phyloP scores from a whole-genome alignment of 30 jellyfish, hydroid and myxozoan genomes.

The Hydractinia echinata region DNA sequence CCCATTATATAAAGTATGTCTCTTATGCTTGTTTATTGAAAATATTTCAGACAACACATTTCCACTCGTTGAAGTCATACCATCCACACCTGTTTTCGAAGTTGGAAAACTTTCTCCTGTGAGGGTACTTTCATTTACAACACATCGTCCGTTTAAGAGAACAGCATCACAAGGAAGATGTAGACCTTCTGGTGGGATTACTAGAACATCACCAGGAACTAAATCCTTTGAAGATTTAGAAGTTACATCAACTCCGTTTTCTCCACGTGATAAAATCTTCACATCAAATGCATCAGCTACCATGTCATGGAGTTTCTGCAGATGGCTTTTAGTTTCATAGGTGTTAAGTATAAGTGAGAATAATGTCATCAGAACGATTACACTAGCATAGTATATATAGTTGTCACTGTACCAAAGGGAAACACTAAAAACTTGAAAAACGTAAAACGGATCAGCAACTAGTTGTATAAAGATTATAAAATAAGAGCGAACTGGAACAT shows the following conservation, averaged over 20 bases:
- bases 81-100: slow-evolving; percentile 26
- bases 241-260: not conserved
- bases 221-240: slow-evolving; percentile 31
- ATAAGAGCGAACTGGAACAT: slow-evolving; percentile 31
- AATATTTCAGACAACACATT: not conserved
- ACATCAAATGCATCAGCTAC: slow-evolving; percentile 17
- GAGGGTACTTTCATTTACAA: slow-evolving; percentile 41
- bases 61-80: not conserved
- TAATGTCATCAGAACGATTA: slow-evolving; percentile 29
- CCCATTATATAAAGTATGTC: slow-evolving; percentile 39
- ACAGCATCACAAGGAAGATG: slow-evolving; percentile 40
- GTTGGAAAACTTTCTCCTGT: slow-evolving; percentile 52
- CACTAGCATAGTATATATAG: slow-evolving; percentile 36
- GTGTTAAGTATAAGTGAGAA: slow-evolving; percentile 20
- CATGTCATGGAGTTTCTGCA: slow-evolving; percentile 30
- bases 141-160: slow-evolving; percentile 33
- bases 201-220: slow-evolving; percentile 52
- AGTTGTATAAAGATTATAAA: slow-evolving; percentile 10
- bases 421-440: slow-evolving; percentile 41
- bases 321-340: slow-evolving; percentile 25
- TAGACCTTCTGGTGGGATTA: slow-evolving; percentile 27
- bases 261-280: not conserved
- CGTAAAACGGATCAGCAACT: slow-evolving; percentile 37
- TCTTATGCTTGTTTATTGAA: slow-evolving; percentile 18
- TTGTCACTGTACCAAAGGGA: slow-evolving; percentile 35